phyloP scores from a whole-genome alignment of 2,888 invertebrate species.

The Diaprepes abbreviatus region DNA sequence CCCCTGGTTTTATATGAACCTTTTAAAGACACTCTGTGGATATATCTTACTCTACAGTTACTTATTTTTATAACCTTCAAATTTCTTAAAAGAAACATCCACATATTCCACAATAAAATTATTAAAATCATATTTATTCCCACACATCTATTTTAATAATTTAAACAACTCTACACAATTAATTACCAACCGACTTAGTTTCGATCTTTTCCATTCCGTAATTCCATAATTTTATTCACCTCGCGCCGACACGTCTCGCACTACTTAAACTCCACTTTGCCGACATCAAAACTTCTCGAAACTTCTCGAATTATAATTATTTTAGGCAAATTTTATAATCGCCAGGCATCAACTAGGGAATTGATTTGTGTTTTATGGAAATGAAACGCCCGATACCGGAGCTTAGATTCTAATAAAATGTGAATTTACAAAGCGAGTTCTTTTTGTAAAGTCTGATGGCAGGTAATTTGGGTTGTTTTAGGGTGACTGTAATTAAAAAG shows the following conservation, averaged over 20 bases:
- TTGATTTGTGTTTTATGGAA: conserved; percentile 47
- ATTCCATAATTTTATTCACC: conserved; percentile 35
- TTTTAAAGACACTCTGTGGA: too few species aligned
- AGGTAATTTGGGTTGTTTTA: conserved; percentile 28
- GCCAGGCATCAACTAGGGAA: conserved; percentile 35
- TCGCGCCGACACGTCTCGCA: conserved; percentile 28
- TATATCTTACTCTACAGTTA: too few species aligned
- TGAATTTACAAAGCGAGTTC: conserved; percentile 23
- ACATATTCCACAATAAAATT: too few species aligned
- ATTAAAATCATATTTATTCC: too few species aligned
- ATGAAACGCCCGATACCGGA: conserved; percentile 21
- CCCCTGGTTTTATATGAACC: too few species aligned
- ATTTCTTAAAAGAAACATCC: too few species aligned
- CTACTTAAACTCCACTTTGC: conserved; percentile 47
- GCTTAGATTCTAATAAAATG: conserved; percentile 35
- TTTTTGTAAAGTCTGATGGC: conserved; percentile 14
- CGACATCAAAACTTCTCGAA: conserved; percentile 35
- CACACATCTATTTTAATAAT: too few species aligned
- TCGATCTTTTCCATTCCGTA: neutral
- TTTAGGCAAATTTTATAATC: conserved; percentile 47
- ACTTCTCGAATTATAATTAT: conserved; percentile 46
- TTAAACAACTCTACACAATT: too few species aligned
- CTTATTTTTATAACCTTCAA: too few species aligned
- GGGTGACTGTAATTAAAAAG: conserved; percentile 25
- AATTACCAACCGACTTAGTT: neutral